Percentiles rank a stretch among this genome's conserved stretches.
Conservation (phyloP, 2,888 invertebrate species). For the Tigriopus californicus region DNA sequence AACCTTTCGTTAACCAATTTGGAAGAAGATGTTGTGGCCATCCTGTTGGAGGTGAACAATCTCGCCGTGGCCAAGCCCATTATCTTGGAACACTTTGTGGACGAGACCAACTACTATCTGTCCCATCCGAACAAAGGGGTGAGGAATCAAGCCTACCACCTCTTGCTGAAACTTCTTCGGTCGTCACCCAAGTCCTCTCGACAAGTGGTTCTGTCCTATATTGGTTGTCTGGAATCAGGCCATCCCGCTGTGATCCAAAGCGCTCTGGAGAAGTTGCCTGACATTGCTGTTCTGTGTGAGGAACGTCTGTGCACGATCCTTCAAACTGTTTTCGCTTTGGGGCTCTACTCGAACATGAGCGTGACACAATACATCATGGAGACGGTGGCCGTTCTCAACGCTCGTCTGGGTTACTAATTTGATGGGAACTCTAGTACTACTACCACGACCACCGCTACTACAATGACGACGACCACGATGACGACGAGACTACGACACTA, state of each 20-base stretch:
- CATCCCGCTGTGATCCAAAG: constrained; percentile 58
- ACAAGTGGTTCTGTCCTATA: constrained; percentile 49
- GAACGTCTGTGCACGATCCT: constrained; percentile 62
- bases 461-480: too few species aligned
- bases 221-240: constrained; percentile 58
- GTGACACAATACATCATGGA: constrained; percentile 55
- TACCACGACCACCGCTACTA: too few species aligned
- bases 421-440: too few species aligned
- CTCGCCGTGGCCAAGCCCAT: neutral
- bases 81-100: neutral
- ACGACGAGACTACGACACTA: too few species aligned
- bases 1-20: neutral
- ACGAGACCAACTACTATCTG: neutral
- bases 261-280: constrained; percentile 60
- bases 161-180: constrained; percentile 50
- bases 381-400: constrained; percentile 56
- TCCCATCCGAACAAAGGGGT: constrained; percentile 30
- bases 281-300: constrained; percentile 47
- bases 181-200: constrained; percentile 41
- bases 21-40: neutral
- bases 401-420: constrained; percentile 54
- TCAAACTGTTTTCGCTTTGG: constrained; percentile 59
- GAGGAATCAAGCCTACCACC: constrained; percentile 47
- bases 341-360: constrained; percentile 55
- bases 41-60: neutral